These are phyloP conservation scores for Amiota communis DNA, from an alignment of 2,888 invertebrate species.

Conservation along the genomic window DNA sequence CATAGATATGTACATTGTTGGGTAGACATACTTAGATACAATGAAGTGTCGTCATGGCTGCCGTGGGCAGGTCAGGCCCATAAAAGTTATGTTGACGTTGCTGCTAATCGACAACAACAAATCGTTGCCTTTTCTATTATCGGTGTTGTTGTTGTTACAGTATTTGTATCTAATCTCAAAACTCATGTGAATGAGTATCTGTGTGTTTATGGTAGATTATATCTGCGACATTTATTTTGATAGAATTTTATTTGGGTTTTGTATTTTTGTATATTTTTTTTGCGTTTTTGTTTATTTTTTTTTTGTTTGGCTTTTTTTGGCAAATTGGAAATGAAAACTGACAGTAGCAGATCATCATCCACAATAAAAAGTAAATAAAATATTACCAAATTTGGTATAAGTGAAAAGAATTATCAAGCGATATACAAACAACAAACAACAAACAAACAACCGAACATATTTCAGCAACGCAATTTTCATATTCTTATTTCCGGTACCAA, in stretches of 20 bases:
- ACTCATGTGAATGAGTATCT: conserved; percentile 4
- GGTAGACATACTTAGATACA: neutral
- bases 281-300: neutral
- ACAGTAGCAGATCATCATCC: conserved; percentile 29
- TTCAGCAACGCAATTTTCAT: conserved; percentile 40
- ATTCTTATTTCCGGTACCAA: conserved; percentile 54
- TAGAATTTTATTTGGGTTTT: neutral
- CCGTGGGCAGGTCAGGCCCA: conserved; percentile 65
- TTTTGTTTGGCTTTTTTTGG: conserved; percentile 27
- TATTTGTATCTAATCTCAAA: conserved; percentile 8
- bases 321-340: conserved; percentile 53
- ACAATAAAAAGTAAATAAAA: conserved; percentile 38
- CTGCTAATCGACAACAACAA: conserved; percentile 26
- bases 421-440: conserved; percentile 17
- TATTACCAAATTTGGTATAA: conserved; percentile 58
- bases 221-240: conserved; percentile 34
- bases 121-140: conserved; percentile 43
- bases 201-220: conserved; percentile 33
- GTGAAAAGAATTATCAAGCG: conserved; percentile 58
- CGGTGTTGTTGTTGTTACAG: conserved; percentile 20
- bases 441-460: conserved; percentile 5
- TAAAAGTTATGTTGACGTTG: conserved; percentile 52
- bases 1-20: neutral
- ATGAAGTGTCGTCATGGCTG: conserved; percentile 57
- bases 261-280: neutral